Conservation (phyloP, 1,140 invertebrate genomes). For the Augochlora pura region DNA sequence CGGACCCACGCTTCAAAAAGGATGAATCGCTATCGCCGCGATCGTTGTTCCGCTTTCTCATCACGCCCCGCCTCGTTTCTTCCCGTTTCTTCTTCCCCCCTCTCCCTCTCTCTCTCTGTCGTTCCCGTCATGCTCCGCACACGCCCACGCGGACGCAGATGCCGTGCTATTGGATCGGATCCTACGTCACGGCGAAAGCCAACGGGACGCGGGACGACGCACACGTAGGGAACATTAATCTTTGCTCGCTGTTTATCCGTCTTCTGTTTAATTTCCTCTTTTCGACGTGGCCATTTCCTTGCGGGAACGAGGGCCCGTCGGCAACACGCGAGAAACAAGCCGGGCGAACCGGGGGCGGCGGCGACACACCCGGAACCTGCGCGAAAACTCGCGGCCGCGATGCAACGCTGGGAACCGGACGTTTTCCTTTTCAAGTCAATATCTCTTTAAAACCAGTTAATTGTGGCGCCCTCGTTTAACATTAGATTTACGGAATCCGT, state of each 20-base stretch:
- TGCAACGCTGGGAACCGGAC: no score
- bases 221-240: slow-evolving; percentile 70
- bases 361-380: no score
- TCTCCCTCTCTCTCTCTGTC: no score
- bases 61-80: background rate
- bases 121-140: no score
- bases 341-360: no score
- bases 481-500: no score
- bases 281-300: slow-evolving; percentile 74
- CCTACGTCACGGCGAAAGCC: background rate
- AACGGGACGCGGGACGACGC: background rate
- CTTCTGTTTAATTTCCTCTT: slow-evolving; percentile 77
- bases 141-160: slow-evolving; percentile 7
- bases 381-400: no score
- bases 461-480: no score
- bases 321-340: no score
- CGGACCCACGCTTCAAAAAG: no score
- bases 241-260: slow-evolving; percentile 73
- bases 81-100: background rate
- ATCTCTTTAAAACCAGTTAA: no score
- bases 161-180: slow-evolving; percentile 24
- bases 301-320: slow-evolving; percentile 1
- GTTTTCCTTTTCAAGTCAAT: no score
- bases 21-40: background rate
- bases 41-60: background rate